phyloP scores from a whole-genome alignment of 2,113 vertebrate species.

The Silurus glanis region DNA sequence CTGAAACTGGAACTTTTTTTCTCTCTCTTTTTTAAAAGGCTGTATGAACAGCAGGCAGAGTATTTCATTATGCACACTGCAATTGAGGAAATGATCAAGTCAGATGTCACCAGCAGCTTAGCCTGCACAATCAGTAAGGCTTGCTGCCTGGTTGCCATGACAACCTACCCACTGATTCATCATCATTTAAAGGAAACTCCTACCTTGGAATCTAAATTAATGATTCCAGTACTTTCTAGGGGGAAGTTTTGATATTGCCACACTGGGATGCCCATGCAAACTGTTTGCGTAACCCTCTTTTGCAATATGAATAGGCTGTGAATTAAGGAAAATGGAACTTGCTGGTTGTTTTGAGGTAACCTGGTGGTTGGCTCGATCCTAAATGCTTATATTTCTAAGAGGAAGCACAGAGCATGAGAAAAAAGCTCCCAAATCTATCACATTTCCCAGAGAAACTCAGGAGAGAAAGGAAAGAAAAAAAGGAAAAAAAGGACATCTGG shows the following conservation, averaged over 20 bases:
- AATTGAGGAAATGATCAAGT: constrained; percentile 24
- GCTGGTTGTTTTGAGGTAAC: not conserved
- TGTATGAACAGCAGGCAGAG: not conserved
- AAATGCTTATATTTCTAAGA: not conserved
- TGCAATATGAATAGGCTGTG: constrained; percentile 3
- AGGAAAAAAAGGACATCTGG: constrained; percentile 10
- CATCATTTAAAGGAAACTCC: constrained; percentile 26
- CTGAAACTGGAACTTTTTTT: not conserved
- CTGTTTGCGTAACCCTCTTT: not conserved
- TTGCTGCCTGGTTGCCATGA: constrained; percentile 19
- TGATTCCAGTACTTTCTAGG: not conserved
- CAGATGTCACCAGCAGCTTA: constrained; percentile 12
- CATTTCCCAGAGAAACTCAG: not conserved
- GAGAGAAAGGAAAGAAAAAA: not conserved
- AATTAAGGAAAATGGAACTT: constrained; percentile 7
- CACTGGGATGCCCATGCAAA: constrained; percentile 3
- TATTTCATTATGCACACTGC: constrained; percentile 1
- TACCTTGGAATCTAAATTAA: not conserved
- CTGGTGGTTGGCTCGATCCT: not conserved
- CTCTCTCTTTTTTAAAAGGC: not conserved
- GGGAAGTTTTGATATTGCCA: constrained; percentile 35
- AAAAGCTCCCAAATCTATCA: not conserved
- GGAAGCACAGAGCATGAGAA: no score
- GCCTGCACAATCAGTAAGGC: not conserved
- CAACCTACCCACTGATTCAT: constrained; percentile 36